phyloP scores from a whole-genome alignment of 1,140 invertebrate genomes.

The Neuroterus valhalla region DNA sequence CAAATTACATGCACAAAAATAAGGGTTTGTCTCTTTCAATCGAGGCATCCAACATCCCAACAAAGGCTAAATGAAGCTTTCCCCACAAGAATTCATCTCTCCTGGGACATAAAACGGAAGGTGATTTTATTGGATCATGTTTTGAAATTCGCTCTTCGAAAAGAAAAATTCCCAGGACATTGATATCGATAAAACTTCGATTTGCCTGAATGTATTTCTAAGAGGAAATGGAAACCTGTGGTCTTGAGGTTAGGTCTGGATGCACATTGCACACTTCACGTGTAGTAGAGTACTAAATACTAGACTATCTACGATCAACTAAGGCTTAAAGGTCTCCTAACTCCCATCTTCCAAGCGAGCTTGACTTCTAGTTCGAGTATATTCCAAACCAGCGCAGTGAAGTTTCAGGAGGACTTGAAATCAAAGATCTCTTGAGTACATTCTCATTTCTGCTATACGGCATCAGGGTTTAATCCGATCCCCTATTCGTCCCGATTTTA shows the following conservation, averaged over 20 bases:
- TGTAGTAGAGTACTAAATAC: neutral
- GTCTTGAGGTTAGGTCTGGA: neutral
- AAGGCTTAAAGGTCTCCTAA: neutral
- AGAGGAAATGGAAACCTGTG: no score
- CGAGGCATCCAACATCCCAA: no score
- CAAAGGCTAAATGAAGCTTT: no score
- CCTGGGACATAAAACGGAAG: no score
- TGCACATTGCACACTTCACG: neutral
- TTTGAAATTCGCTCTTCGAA: no score
- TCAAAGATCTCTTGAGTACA: conserved; percentile 23
- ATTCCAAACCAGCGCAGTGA: neutral
- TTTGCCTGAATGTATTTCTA: no score
- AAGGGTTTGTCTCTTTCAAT: no score
- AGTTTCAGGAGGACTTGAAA: conserved; percentile 19
- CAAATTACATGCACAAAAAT: no score
- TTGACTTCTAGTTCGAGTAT: conserved; percentile 17
- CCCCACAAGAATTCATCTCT: no score
- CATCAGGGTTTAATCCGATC: neutral
- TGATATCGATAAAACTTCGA: no score
- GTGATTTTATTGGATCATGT: no score
- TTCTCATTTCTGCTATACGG: conserved; percentile 13
- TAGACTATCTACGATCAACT: conserved; percentile 8
- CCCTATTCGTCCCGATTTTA: conserved; percentile 21
- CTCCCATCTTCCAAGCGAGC: conserved; percentile 9
- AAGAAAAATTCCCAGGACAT: no score